Conservation (phyloP, 2,797 vertebrate genomes). For the Zonotrichia albicollis region DNA sequence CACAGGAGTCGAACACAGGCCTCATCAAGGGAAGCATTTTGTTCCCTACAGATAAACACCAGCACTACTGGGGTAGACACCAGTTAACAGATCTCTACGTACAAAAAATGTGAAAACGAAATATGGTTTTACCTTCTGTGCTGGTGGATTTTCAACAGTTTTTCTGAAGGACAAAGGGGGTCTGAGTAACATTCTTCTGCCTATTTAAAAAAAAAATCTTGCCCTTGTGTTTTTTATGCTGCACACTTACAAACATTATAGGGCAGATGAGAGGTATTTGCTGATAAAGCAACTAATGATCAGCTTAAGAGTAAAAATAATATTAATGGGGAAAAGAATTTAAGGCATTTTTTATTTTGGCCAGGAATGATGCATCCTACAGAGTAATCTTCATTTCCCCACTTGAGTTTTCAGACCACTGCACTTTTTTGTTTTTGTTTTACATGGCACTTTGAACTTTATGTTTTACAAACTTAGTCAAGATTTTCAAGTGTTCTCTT, state of each 20-base stretch:
- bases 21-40: not conserved
- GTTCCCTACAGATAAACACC: not conserved
- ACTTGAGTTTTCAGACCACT: conserved; percentile 72
- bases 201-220: not conserved
- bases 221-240: not conserved
- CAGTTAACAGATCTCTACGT: not conserved
- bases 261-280: conserved; percentile 51
- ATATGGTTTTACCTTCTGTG: not conserved
- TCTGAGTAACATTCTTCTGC: conserved; percentile 45
- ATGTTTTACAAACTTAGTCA: conserved; percentile 75
- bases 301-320: conserved; percentile 63
- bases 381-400: conserved; percentile 74
- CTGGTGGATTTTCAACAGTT: not conserved
- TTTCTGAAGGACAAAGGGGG: not conserved
- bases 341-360: conserved; percentile 82
- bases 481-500: conserved; percentile 93
- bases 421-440: conserved; percentile 67
- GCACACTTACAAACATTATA: not conserved
- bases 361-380: conserved; percentile 83
- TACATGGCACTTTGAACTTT: conserved; percentile 75
- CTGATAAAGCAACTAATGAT: not conserved
- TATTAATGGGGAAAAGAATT: conserved; percentile 73
- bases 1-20: not conserved
- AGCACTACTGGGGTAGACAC: not conserved
- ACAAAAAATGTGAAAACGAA: not conserved